These are phyloP conservation scores for Idaea biselata DNA, from an alignment of 2,888 invertebrate species.

Conservation along the genomic window DNA sequence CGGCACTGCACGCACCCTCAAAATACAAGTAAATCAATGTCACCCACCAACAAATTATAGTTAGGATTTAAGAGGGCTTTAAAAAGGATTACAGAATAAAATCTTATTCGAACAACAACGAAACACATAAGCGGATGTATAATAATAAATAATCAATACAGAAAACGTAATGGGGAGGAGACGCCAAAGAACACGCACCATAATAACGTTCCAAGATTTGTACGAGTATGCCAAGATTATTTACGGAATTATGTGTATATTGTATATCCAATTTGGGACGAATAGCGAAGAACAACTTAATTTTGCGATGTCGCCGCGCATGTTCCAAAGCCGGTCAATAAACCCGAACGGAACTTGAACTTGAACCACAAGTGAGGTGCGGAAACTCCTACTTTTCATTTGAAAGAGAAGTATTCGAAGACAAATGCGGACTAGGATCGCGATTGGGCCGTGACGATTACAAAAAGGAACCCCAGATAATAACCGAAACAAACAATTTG, in stretches of 20 bases:
- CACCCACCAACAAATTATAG: slow-evolving; percentile 37
- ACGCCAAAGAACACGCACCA: slow-evolving; percentile 10
- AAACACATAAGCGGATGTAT: slow-evolving; percentile 45
- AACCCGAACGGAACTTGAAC: slow-evolving; percentile 67
- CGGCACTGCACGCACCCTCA: background rate
- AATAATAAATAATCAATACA: slow-evolving; percentile 50
- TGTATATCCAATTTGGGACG: slow-evolving; percentile 29
- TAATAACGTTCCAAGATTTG: slow-evolving; percentile 9
- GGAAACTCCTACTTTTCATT: slow-evolving; percentile 42
- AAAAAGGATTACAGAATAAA: slow-evolving; percentile 50
- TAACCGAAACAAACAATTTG: slow-evolving; percentile 27
- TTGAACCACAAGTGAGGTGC: slow-evolving; percentile 62
- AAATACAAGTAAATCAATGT: slow-evolving; percentile 42
- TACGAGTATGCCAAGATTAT: slow-evolving; percentile 14
- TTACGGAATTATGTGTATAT: slow-evolving; percentile 19
- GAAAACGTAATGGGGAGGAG: slow-evolving; percentile 32
- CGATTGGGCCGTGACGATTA: slow-evolving; percentile 24
- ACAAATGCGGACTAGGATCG: slow-evolving; percentile 38
- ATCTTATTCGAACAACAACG: slow-evolving; percentile 55
- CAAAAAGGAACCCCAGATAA: slow-evolving; percentile 27
- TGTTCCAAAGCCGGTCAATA: slow-evolving; percentile 66
- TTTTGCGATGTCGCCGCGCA: slow-evolving; percentile 46
- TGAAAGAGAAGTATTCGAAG: slow-evolving; percentile 35
- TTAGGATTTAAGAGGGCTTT: slow-evolving; percentile 47
- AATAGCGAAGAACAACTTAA: slow-evolving; percentile 39